Evolutionary conservation across 2,797 vertebrate genomes (phyloP).

Genomic region (Sandelia bainsii): DNA sequence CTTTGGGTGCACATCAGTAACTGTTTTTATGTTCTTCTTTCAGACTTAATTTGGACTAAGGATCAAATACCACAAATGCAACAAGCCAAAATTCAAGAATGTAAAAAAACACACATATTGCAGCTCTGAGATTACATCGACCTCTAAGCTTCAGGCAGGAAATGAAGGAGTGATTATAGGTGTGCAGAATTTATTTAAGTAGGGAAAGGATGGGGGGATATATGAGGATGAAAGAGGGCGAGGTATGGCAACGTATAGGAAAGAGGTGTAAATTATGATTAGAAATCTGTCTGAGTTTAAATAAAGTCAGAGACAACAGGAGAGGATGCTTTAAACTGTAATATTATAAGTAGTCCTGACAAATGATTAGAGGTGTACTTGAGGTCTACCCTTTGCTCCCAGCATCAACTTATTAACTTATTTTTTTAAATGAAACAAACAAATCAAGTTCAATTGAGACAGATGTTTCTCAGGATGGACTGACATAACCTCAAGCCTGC

Average conservation of each 20-base stretch:
- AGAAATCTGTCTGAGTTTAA: slow-evolving; percentile 12
- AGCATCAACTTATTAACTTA: slow-evolving; percentile 44
- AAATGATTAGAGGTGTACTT: slow-evolving; percentile 1
- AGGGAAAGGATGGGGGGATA: background rate
- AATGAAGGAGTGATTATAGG: background rate
- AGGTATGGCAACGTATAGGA: slow-evolving; percentile 6
- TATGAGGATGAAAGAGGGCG: slow-evolving; percentile 15
- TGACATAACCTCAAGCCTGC: slow-evolving; percentile 51
- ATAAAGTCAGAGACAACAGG: background rate
- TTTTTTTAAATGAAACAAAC: slow-evolving; percentile 52
- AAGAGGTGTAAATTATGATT: slow-evolving; percentile 15
- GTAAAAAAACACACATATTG: background rate
- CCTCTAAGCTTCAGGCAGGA: background rate
- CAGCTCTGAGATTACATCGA: background rate
- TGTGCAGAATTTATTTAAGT: slow-evolving; percentile 13
- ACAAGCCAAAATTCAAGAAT: background rate
- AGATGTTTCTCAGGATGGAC: slow-evolving; percentile 40
- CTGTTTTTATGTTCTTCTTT: background rate
- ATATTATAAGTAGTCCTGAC: slow-evolving; percentile 15
- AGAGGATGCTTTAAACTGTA: slow-evolving; percentile 22
- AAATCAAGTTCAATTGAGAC: slow-evolving; percentile 50
- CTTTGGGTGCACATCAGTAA: slow-evolving; percentile 1
- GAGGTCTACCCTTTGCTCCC: slow-evolving; percentile 6
- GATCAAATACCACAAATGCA: slow-evolving; percentile 21
- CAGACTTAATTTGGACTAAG: background rate